Conservation (phyloP, 1,140 invertebrate species). For the Dufourea novaeangliae region DNA sequence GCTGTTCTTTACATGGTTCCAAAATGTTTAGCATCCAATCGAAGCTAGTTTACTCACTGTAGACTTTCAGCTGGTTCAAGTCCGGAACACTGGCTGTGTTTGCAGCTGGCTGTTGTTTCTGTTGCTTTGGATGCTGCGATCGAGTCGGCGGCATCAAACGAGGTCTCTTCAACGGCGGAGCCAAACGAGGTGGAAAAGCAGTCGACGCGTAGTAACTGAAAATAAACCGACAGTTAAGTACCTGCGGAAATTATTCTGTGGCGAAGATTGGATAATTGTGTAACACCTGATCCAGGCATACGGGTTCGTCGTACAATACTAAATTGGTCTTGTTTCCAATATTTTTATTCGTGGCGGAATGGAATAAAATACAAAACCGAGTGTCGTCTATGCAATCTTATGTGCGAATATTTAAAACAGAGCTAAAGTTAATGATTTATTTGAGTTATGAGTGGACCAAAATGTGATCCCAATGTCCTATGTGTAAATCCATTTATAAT, state of each 20-base stretch:
- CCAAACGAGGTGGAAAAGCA: slow-evolving; percentile 82
- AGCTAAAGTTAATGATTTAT: too few relatives aligned
- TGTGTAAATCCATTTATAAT: too few relatives aligned
- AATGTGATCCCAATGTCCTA: too few relatives aligned
- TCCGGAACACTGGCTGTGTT: slow-evolving; percentile 72
- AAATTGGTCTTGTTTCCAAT: neutral
- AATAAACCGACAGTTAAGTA: slow-evolving; percentile 54
- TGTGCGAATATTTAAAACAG: too few relatives aligned
- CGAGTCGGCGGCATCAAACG: slow-evolving; percentile 83
- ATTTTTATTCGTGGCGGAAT: neutral
- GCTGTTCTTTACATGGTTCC: neutral
- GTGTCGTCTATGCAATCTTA: too few relatives aligned
- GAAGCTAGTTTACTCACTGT: slow-evolving; percentile 82
- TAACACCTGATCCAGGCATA: neutral
- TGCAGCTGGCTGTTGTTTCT: slow-evolving; percentile 71
- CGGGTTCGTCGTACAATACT: neutral
- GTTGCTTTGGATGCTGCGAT: slow-evolving; percentile 79
- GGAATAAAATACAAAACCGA: neutral
- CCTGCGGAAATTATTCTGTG: neutral
- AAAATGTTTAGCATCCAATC: neutral
- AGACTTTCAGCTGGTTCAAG: slow-evolving; percentile 84
- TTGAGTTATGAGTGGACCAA: too few relatives aligned
- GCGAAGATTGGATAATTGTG: slow-evolving; percentile 13
- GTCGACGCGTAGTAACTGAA: slow-evolving; percentile 85
- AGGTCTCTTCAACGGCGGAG: slow-evolving; percentile 84